Evolutionary conservation across 2,113 vertebrate genomes (phyloP).

Genomic region (Australoheros scitulus): DNA sequence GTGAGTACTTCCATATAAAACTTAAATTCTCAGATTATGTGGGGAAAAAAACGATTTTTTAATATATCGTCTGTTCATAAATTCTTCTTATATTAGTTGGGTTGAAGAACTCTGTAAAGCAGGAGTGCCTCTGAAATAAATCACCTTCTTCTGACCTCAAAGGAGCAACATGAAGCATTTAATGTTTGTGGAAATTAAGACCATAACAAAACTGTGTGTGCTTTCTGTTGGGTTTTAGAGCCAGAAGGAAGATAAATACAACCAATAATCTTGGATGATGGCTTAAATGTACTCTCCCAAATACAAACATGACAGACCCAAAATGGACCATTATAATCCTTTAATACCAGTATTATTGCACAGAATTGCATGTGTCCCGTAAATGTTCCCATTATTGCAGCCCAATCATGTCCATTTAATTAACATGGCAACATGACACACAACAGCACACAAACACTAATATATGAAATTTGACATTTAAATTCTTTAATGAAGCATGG

Average conservation of each 20-base stretch:
- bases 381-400: neutral
- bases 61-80: neutral
- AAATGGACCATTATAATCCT: neutral
- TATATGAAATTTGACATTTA: neutral
- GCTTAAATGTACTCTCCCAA: neutral
- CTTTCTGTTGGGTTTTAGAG: neutral
- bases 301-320: neutral
- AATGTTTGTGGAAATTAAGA: neutral
- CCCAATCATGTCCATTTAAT: neutral
- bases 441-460: neutral
- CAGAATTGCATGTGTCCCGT: neutral
- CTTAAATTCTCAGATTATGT: neutral
- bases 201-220: neutral
- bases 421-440: neutral
- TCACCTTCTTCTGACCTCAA: neutral
- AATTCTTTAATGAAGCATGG: neutral
- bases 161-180: neutral
- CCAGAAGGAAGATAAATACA: neutral
- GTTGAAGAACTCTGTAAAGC: neutral
- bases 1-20: conserved; percentile 77
- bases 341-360: neutral
- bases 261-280: neutral
- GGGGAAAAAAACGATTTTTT: neutral
- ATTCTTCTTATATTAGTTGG: neutral
- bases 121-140: neutral